phyloP scores from a whole-genome alignment of 2,888 invertebrate genomes.

The Marasmarcha lunaedactyla region DNA sequence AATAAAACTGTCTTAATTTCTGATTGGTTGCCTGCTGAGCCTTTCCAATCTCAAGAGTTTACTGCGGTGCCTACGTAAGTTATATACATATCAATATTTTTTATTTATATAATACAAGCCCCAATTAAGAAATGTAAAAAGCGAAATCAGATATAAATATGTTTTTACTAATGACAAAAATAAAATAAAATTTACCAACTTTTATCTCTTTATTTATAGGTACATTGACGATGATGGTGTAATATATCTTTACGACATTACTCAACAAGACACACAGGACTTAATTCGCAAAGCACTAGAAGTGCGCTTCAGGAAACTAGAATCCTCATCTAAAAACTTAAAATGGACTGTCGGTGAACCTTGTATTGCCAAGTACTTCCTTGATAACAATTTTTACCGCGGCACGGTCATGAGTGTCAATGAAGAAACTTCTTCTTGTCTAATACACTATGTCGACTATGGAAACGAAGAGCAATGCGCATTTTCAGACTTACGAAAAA shows the following conservation, averaged over 20 bases:
- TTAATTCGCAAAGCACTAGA: constrained; percentile 63
- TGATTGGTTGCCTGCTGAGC: constrained; percentile 73
- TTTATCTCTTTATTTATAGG: constrained; percentile 23
- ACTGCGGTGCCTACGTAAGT: constrained; percentile 74
- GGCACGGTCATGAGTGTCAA: constrained; percentile 67
- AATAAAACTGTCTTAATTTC: constrained; percentile 38
- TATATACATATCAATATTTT: too few relatives aligned
- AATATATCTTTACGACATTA: constrained; percentile 45
- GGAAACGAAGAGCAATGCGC: constrained; percentile 80
- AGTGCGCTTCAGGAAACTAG: constrained; percentile 47
- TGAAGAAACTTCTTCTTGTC: constrained; percentile 38
- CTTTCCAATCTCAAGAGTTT: constrained; percentile 63
- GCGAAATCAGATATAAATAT: too few relatives aligned
- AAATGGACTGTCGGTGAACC: constrained; percentile 74
- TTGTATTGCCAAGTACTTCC: constrained; percentile 76
- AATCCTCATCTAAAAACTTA: constrained; percentile 51
- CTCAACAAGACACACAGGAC: constrained; percentile 44
- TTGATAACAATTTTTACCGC: constrained; percentile 78
- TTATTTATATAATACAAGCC: too few relatives aligned
- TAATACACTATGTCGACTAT: constrained; percentile 83
- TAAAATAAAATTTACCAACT: too few relatives aligned
- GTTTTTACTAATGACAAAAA: too few relatives aligned
- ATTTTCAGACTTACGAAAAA: constrained; percentile 69
- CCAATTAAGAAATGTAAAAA: too few relatives aligned
- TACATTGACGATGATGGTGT: constrained; percentile 56